Evolutionary conservation across 2,888 invertebrate genomes (phyloP).

Genomic region (Phasia obesa): DNA sequence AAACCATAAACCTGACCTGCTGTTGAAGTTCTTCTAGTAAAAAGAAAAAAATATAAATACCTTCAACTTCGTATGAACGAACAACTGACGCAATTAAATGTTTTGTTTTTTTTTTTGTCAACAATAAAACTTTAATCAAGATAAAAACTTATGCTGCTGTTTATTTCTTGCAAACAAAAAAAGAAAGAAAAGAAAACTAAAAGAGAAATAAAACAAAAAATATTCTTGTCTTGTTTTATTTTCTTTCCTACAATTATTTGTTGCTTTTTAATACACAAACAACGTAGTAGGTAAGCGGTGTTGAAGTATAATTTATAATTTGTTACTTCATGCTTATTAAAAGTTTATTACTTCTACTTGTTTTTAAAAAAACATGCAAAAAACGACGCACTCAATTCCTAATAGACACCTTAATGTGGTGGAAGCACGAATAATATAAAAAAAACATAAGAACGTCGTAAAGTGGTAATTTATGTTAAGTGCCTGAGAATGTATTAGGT

Average conservation of each 20-base stretch:
- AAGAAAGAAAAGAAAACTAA: not conserved
- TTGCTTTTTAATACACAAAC: not conserved
- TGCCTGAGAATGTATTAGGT: not conserved
- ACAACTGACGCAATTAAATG: slow-evolving; percentile 15
- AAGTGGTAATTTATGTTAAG: slow-evolving; percentile 23
- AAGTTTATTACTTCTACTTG: slow-evolving; percentile 22
- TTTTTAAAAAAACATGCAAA: not conserved
- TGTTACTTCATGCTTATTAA: slow-evolving; percentile 19
- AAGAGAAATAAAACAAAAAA: not conserved
- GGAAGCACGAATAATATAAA: not conserved
- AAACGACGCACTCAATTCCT: not conserved
- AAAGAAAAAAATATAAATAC: no score
- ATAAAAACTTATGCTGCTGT: not conserved
- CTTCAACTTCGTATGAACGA: not conserved
- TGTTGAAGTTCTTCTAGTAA: no score
- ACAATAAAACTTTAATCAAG: slow-evolving; percentile 40
- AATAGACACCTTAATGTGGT: not conserved
- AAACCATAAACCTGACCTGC: no score
- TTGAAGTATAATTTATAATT: slow-evolving; percentile 9
- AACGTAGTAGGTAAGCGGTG: not conserved
- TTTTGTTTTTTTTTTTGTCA: slow-evolving; percentile 20
- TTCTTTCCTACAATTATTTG: not conserved
- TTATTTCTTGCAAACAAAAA: not conserved
- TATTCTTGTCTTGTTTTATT: not conserved
- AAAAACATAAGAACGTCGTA: not conserved